Evolutionary conservation across 2,797 vertebrate genomes (phyloP).

Genomic region (Sciaenops ocellatus): DNA sequence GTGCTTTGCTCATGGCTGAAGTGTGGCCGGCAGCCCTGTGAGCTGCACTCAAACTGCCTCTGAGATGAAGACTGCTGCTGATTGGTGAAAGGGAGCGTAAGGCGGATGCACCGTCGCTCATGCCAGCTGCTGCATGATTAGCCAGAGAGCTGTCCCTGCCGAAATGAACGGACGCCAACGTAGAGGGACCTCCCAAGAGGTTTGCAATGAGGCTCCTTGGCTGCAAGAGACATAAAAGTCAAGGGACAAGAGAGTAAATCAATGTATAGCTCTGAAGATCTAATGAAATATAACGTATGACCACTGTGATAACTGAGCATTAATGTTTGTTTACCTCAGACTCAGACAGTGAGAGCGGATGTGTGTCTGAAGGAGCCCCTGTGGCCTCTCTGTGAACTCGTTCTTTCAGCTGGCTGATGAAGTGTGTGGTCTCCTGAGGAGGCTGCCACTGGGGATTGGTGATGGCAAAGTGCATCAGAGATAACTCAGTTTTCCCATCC

Average conservation of each 20-base stretch:
- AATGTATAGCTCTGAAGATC: background rate
- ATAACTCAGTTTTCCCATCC: conserved; percentile 97
- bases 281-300: conserved; percentile 3
- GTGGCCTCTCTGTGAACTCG: conserved; percentile 94
- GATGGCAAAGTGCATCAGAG: conserved; percentile 99
- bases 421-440: conserved; percentile 94
- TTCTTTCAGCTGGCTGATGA: conserved; percentile 97
- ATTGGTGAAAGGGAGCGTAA: conserved; percentile 94
- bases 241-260: background rate
- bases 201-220: conserved; percentile 97
- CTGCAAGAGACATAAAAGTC: conserved; percentile 74
- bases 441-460: conserved; percentile 99
- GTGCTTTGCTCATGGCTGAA: conserved; percentile 78
- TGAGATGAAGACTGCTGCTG: conserved; percentile 88
- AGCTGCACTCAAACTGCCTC: conserved; percentile 79
- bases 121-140: conserved; percentile 85
- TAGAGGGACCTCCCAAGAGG: conserved; percentile 90
- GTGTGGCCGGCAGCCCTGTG: conserved; percentile 73
- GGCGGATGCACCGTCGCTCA: conserved; percentile 89
- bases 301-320: background rate
- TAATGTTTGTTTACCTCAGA: conserved; percentile 87
- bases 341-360: conserved; percentile 91
- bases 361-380: conserved; percentile 84
- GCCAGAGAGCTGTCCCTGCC: conserved; percentile 87
- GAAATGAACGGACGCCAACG: conserved; percentile 87